phyloP scores from a whole-genome alignment of 2,888 invertebrate genomes.

The Perizoma flavofasciatum region DNA sequence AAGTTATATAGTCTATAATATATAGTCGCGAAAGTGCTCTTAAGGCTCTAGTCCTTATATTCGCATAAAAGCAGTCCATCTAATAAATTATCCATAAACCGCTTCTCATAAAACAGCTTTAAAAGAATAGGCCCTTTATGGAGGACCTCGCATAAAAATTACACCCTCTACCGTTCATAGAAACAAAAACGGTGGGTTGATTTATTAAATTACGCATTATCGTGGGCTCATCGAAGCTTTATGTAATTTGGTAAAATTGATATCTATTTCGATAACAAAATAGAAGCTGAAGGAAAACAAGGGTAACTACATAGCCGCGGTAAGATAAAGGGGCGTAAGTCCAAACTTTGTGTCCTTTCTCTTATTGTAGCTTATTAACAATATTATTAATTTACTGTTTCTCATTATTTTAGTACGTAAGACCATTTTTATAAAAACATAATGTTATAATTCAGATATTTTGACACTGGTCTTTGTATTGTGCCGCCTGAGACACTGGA shows the following conservation, averaged over 20 bases:
- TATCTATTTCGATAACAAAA: conserved; percentile 51
- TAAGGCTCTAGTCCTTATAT: background rate
- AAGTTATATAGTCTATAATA: no score
- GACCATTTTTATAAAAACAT: no score
- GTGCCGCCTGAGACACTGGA: no score
- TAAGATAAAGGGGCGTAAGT: conserved; percentile 7
- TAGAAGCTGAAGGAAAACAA: conserved; percentile 42
- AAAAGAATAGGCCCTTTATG: conserved; percentile 10
- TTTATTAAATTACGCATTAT: conserved; percentile 50
- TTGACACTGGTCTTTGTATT: no score
- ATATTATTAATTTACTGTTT: no score
- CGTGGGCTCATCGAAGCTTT: conserved; percentile 44
- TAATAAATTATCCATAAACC: conserved; percentile 12
- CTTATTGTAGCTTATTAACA: no score
- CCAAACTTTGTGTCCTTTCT: background rate
- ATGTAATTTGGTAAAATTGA: conserved; percentile 53
- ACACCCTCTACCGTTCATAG: conserved; percentile 24
- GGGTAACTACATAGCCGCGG: conserved; percentile 28
- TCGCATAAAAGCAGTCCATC: conserved; percentile 7
- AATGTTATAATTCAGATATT: no score
- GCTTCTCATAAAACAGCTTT: conserved; percentile 11
- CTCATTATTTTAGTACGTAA: no score
- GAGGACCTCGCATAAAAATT: conserved; percentile 22
- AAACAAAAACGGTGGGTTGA: conserved; percentile 43
- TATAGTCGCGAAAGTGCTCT: background rate